Evolutionary conservation across 1,140 invertebrate species (phyloP), one percentile per base, ranked within the genome.

Genomic region (Scylla paramamosain): DNA sequence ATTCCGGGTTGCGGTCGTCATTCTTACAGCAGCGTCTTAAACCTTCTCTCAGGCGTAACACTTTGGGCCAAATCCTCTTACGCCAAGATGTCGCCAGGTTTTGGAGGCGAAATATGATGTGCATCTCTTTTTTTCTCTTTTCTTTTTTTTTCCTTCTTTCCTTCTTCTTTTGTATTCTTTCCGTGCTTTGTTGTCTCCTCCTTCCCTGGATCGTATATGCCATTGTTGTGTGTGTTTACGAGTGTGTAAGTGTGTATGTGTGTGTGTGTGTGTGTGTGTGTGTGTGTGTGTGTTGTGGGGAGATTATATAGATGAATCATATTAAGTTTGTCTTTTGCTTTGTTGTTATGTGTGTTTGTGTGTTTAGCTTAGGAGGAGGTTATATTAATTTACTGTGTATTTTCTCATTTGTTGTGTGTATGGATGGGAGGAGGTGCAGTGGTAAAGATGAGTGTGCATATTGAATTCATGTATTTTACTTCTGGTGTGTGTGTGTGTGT

Each of bases 241-340:
- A 0, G 6, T 32, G 20, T 91, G 29, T 46, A 6, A 8, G 29
- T 46, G n/a, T 91, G n/a, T 91, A 91, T 52, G 28, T 91, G 28
- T 91, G 67, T 91, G 77, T 82, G 77, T 82, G 28, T 82, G 28
- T 91, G 28, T 91, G 39, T 46, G 48, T 91, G 28, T 91, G 28
- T 52, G 28, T 91, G 28, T 91, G 67, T 91, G 77, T 82, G 77
- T 82, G 28, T 82, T 2, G 16, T 28, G 39, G 86, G 20, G 31
- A 31, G 39, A 31, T 20, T 28, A 39, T 20, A 31, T 28, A 31
- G 29, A 88, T 88, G 4, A 31, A 88, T 88, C 20, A 10, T 20
- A 31, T 28, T 31, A 88, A 31, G 31, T 88, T 20, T 0, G 31
- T 29, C 16, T 88, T 28, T 88, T 31, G 25, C 6, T 88, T 4